Conservation (phyloP, 1,140 invertebrate genomes). For the Leptopilina boulardi region DNA sequence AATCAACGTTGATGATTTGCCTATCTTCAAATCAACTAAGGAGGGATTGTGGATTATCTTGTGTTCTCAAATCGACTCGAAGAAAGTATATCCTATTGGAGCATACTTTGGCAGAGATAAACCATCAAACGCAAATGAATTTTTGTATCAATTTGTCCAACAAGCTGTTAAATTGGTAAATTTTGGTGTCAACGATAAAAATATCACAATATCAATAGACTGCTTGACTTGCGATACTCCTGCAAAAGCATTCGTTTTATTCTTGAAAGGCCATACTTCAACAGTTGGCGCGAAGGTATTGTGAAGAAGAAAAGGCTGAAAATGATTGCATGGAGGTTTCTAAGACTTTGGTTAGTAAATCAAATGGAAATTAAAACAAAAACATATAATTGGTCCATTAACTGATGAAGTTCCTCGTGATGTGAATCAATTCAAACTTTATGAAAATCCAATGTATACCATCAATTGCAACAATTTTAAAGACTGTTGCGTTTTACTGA, state of each 20-base stretch:
- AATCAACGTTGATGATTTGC: slow-evolving; percentile 51
- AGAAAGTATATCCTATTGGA: slow-evolving; percentile 50
- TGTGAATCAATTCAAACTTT: too few species aligned
- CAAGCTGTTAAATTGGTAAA: slow-evolving; percentile 45
- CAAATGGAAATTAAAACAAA: too few species aligned
- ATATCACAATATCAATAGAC: slow-evolving; percentile 42
- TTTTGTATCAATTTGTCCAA: slow-evolving; percentile 47
- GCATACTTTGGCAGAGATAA: slow-evolving; percentile 50
- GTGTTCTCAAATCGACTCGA: slow-evolving; percentile 37
- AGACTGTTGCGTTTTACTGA: too few species aligned
- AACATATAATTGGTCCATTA: too few species aligned
- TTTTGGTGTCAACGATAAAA: slow-evolving; percentile 41
- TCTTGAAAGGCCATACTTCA: slow-evolving; percentile 40
- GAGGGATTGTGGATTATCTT: slow-evolving; percentile 58
- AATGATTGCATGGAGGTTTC: too few species aligned
- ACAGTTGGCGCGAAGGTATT: too few species aligned
- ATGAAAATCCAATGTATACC: too few species aligned
- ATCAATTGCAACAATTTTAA: too few species aligned
- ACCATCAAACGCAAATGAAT: slow-evolving; percentile 43
- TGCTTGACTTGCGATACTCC: slow-evolving; percentile 37
- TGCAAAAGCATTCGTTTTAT: slow-evolving; percentile 47
- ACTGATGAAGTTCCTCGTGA: too few species aligned
- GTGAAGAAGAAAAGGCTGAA: too few species aligned
- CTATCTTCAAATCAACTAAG: slow-evolving; percentile 40
- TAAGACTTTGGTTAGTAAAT: too few species aligned